Evolutionary conservation across 2,888 invertebrate species (phyloP), one percentile per base, ranked within the genome.

Genomic region (Apodemia mormo): DNA sequence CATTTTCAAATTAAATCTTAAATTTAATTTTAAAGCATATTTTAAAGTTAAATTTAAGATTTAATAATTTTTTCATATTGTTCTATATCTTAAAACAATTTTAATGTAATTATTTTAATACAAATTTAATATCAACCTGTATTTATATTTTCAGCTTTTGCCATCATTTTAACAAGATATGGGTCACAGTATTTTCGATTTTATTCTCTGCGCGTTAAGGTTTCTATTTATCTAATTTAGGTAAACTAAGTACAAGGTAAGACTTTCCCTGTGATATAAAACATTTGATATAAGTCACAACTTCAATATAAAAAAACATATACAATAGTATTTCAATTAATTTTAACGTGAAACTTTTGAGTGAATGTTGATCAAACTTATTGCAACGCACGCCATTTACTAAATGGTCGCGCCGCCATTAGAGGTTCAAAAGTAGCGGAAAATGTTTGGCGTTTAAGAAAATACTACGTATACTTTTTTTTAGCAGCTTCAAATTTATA

Each of bases 141-240:
- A 52, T 33, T 61, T 33, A 37, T 61, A 14, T 61, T 61, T 61
- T 33, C 61, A 61, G 14, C 37, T 61, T 61, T 14, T 14, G 33
- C 33, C 61, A 14, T 33, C 33, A 61, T 37, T 61, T 61, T 33
- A 61, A 61, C 61, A 33, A 14, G 61, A 61, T 61, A 37, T 37
- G 61, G 61, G 61, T 61, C 61, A 61, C 61, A 61, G 61, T 33
- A 61, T 61, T 61, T 33, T 61, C 33, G 61, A 61, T 14, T 14
- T 14, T 61, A 61, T 61, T 61, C 1, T 61, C 1, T 30, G 12
- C 37, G 30, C 14, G 33, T 33, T 61, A 61, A 37, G 61, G 7
- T 61, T n/a, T 8, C 5, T 52, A 0, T 30, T 61, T 12, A 30
- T 61, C 7, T 12, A 33, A 14, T 12, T 37, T 61, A 61, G 61